Evolutionary conservation across 2,888 invertebrate genomes (phyloP).

Genomic region (Ormyrus labotus): DNA sequence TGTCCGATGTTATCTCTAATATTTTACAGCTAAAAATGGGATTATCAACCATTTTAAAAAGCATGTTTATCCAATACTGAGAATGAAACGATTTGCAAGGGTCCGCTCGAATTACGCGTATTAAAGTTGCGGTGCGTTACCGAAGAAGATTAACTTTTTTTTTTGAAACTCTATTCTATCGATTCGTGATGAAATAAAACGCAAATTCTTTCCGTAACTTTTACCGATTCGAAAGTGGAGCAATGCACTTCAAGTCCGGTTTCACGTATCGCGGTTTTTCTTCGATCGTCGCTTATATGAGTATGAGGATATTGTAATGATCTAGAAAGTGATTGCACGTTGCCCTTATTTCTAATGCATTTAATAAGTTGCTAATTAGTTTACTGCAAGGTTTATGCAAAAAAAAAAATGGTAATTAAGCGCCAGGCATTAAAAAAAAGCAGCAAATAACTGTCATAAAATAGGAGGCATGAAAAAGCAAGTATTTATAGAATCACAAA

Average conservation of each 20-base stretch:
- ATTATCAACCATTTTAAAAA: too few species aligned
- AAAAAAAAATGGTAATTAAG: too few species aligned
- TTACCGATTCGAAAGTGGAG: constrained; percentile 55
- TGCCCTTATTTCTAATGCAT: constrained; percentile 15
- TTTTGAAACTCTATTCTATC: too few species aligned
- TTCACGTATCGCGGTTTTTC: constrained; percentile 43
- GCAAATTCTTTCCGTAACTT: constrained; percentile 44
- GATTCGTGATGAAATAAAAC: constrained; percentile 5
- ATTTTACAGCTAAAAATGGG: too few species aligned
- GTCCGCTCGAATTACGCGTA: too few species aligned
- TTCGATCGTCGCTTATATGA: constrained; percentile 11
- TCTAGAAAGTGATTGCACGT: constrained; percentile 34
- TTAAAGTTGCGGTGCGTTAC: too few species aligned
- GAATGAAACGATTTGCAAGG: too few species aligned
- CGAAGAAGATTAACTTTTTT: too few species aligned
- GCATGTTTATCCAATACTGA: too few species aligned
- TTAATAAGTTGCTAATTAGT: neutral
- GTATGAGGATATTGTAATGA: constrained; percentile 33
- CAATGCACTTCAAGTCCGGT: constrained; percentile 52
- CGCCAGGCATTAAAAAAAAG: neutral
- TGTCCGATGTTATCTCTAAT: too few species aligned
- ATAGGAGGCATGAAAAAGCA: neutral
- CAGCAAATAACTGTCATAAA: neutral
- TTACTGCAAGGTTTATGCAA: too few species aligned
- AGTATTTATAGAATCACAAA: neutral